Evolutionary conservation across 2,797 vertebrate genomes (phyloP).

Genomic region (Lerista edwardsae): DNA sequence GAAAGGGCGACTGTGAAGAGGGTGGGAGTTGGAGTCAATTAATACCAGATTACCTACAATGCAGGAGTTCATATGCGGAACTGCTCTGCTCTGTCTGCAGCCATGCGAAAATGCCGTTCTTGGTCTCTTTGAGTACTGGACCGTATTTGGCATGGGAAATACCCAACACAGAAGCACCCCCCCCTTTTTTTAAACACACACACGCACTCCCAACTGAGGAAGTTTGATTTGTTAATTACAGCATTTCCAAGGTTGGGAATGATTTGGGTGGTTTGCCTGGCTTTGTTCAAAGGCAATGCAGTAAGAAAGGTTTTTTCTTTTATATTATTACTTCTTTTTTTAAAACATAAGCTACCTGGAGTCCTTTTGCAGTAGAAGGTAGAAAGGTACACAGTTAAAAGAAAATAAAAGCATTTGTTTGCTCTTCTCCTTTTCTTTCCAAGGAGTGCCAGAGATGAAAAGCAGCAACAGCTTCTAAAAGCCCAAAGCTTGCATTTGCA

Average conservation of each 20-base stretch:
- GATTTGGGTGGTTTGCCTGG: not conserved
- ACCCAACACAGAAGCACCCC: not conserved
- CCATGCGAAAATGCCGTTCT: not conserved
- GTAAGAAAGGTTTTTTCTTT: not conserved
- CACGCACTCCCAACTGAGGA: not conserved
- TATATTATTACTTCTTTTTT: not conserved
- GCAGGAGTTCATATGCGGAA: not conserved
- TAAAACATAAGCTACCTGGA: not conserved
- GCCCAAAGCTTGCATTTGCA: not conserved
- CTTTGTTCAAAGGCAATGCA: not conserved
- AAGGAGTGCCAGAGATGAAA: not conserved
- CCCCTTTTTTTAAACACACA: no score
- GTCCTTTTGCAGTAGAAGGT: not conserved
- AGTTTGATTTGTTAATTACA: not conserved
- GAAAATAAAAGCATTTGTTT: not conserved
- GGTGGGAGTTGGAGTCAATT: not conserved
- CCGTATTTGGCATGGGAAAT: not conserved
- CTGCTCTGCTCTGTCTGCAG: not conserved
- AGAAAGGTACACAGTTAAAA: not conserved
- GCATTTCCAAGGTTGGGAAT: not conserved
- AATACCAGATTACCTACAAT: not conserved
- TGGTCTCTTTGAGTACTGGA: not conserved
- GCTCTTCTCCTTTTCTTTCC: not conserved
- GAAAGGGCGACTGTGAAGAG: not conserved
- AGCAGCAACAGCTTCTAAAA: not conserved